Percentiles rank a stretch among this genome's conserved stretches.
These are phyloP conservation scores for Drosophila hydei DNA, from an alignment of 1,140 invertebrate genomes.

Conservation along the genomic window DNA sequence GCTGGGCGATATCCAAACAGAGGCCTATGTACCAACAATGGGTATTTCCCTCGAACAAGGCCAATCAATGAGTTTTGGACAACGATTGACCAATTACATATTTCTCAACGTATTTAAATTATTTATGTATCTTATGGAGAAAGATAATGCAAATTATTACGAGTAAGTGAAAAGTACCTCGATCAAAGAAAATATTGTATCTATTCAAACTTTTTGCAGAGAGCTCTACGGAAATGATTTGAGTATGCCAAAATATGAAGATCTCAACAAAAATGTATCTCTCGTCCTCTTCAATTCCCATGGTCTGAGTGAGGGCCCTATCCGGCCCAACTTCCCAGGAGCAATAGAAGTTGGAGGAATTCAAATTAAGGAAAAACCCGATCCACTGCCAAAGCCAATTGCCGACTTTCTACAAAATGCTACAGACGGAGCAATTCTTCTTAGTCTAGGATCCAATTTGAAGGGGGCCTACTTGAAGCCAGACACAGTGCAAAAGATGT, in stretches of 20 bases:
- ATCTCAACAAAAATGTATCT: constrained; percentile 60
- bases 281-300: constrained; percentile 57
- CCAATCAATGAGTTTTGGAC: background rate
- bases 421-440: constrained; percentile 84
- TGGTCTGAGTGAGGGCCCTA: constrained; percentile 58
- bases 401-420: constrained; percentile 52
- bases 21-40: constrained; percentile 1
- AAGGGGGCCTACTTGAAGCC: constrained; percentile 78
- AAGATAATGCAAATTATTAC: constrained; percentile 25
- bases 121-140: constrained; percentile 1
- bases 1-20: constrained; percentile 47
- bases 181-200: background rate
- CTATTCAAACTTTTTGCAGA: constrained; percentile 1
- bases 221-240: constrained; percentile 48
- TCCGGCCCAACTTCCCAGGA: constrained; percentile 74
- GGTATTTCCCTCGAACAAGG: background rate
- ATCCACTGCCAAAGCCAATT: constrained; percentile 63
- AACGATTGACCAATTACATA: background rate
- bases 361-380: constrained; percentile 71
- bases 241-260: constrained; percentile 36
- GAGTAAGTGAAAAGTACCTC: constrained; percentile 41
- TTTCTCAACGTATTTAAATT: background rate
- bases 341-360: constrained; percentile 84
- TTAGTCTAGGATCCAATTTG: constrained; percentile 86
- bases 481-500: constrained; percentile 81